Percentiles rank a stretch among this genome's conserved stretches.
Evolutionary conservation across 2,797 vertebrate genomes (phyloP).

Genomic region (Anguilla obscura): DNA sequence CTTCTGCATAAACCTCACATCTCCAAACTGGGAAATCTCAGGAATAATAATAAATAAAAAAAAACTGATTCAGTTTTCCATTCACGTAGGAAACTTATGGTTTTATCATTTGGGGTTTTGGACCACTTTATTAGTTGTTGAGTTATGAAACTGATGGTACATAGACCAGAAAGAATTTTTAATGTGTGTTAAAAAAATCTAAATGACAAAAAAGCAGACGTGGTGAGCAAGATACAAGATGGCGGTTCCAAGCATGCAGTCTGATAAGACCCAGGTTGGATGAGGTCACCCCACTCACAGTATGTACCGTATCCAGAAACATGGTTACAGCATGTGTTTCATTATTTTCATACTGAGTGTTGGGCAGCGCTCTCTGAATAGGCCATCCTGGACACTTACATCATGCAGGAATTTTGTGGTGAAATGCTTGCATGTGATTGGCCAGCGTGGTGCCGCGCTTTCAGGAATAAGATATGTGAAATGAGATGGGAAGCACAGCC

Average conservation of each 20-base stretch:
- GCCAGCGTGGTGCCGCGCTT: slow-evolving; percentile 22
- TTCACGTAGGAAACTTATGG: neutral
- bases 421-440: neutral
- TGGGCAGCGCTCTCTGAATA: neutral
- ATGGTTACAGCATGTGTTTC: neutral
- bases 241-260: neutral
- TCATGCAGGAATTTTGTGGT: neutral
- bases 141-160: neutral
- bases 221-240: neutral
- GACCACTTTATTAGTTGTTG: neutral
- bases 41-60: no score
- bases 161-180: neutral
- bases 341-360: neutral
- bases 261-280: neutral
- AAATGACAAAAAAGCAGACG: neutral
- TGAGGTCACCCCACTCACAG: neutral
- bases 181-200: neutral
- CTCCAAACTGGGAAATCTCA: neutral
- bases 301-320: neutral
- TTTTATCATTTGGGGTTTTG: neutral
- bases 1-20: neutral
- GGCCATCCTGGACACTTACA: neutral
- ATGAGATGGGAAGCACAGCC: slow-evolving; percentile 42
- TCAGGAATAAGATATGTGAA: neutral
- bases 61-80: neutral